These are phyloP conservation scores for Nomada ruficornis DNA, from an alignment of 2,888 invertebrate genomes.

Conservation along the genomic window DNA sequence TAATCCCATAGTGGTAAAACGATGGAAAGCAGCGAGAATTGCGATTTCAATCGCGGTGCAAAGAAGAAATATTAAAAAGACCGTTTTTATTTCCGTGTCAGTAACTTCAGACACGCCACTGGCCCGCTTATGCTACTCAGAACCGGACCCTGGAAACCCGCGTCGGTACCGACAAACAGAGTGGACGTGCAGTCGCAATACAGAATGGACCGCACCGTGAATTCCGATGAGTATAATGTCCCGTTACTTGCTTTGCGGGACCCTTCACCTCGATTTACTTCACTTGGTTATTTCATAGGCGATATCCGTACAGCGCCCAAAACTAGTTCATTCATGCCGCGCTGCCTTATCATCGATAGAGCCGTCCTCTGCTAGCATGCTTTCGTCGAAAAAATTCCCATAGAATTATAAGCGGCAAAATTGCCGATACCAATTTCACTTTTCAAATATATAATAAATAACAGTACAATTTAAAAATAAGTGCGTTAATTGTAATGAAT, in stretches of 20 bases:
- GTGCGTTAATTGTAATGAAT: not conserved
- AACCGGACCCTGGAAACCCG: conserved; percentile 63
- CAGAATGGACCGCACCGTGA: conserved; percentile 80
- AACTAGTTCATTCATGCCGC: conserved; percentile 42
- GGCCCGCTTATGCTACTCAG: conserved; percentile 64
- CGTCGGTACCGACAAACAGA: conserved; percentile 67
- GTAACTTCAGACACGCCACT: conserved; percentile 45
- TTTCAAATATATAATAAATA: not conserved
- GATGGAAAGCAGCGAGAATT: not conserved
- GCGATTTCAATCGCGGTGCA: not conserved
- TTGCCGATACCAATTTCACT: not conserved
- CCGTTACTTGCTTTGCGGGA: conserved; percentile 81
- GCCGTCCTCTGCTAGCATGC: not conserved
- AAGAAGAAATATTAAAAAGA: not conserved
- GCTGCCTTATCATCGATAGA: conserved; percentile 17
- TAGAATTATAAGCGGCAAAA: not conserved
- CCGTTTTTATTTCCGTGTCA: conserved; percentile 29
- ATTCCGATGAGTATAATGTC: conserved; percentile 82
- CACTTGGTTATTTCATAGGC: conserved; percentile 62
- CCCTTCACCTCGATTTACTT: conserved; percentile 78
- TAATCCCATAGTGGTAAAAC: not conserved
- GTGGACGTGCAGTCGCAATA: conserved; percentile 66
- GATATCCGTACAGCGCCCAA: conserved; percentile 56
- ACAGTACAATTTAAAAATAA: not conserved
- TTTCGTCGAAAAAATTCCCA: not conserved